Evolutionary conservation across 2,113 vertebrate species (phyloP).

Genomic region (Mystacornis crossleyi): DNA sequence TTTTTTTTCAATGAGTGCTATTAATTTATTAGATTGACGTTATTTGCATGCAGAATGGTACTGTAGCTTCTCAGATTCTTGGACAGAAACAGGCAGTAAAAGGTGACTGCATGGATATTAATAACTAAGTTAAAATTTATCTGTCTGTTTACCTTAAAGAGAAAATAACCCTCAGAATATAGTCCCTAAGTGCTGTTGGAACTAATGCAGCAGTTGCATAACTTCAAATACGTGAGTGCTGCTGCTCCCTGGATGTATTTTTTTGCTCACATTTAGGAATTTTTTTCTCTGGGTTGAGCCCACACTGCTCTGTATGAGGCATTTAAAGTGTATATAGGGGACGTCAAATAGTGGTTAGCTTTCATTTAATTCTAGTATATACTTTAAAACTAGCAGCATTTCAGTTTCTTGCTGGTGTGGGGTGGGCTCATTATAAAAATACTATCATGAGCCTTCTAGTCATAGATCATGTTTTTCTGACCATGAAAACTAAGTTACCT

Average conservation of each 20-base stretch:
- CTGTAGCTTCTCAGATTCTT: background rate
- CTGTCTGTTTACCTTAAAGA: background rate
- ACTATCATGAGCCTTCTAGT: background rate
- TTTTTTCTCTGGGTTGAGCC: background rate
- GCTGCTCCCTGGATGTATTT: background rate
- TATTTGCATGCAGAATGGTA: background rate
- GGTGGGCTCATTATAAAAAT: background rate
- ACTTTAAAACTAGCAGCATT: background rate
- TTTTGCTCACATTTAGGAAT: background rate
- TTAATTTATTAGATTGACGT: background rate
- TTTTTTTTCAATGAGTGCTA: background rate
- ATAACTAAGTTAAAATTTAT: background rate
- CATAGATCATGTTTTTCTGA: conserved; percentile 12
- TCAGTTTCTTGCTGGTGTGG: background rate
- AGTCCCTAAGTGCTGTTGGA: background rate
- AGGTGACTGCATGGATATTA: background rate
- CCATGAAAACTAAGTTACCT: background rate
- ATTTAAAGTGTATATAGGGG: background rate
- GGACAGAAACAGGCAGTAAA: background rate
- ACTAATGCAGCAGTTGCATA: background rate
- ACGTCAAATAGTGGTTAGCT: background rate
- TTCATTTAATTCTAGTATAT: background rate
- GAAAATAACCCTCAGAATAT: background rate
- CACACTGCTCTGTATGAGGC: background rate
- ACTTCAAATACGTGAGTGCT: background rate